phyloP scores from a whole-genome alignment of 2,113 vertebrate species.

The Rana temporaria region DNA sequence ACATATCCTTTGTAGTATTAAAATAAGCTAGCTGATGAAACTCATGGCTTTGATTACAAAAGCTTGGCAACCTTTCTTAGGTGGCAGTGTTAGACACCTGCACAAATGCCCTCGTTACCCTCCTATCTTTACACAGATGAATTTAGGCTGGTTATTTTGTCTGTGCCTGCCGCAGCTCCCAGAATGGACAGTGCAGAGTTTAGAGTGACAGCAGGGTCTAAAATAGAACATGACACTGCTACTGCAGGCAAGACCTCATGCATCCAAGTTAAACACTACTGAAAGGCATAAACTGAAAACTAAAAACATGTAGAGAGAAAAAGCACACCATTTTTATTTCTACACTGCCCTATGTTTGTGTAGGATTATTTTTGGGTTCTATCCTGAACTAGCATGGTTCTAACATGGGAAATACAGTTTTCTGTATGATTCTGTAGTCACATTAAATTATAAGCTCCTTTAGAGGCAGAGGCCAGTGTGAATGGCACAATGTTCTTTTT shows the following conservation, averaged over 20 bases:
- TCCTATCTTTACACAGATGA: slow-evolving; percentile 11
- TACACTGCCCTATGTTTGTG: no score
- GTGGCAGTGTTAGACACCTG: slow-evolving; percentile 13
- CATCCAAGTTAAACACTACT: not conserved
- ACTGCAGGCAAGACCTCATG: slow-evolving; percentile 25
- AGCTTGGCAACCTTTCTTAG: slow-evolving; percentile 1
- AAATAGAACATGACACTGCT: slow-evolving; percentile 47
- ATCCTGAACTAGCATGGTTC: no score
- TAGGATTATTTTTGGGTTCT: no score
- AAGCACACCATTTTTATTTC: no score
- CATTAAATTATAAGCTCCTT: no score
- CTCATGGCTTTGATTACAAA: not conserved
- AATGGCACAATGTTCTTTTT: no score
- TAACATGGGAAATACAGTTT: no score
- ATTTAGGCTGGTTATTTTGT: slow-evolving; percentile 52
- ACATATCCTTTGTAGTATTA: not conserved
- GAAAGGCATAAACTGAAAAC: not conserved
- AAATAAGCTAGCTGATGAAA: not conserved
- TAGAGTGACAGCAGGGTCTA: slow-evolving; percentile 34
- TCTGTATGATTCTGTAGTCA: no score
- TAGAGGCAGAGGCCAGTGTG: no score
- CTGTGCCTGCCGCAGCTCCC: slow-evolving; percentile 29
- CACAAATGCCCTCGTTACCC: not conserved
- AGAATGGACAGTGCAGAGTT: slow-evolving; percentile 44
- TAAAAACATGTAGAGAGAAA: no score